phyloP scores from a whole-genome alignment of 2,797 vertebrate genomes.

The Distichodus sexfasciatus region DNA sequence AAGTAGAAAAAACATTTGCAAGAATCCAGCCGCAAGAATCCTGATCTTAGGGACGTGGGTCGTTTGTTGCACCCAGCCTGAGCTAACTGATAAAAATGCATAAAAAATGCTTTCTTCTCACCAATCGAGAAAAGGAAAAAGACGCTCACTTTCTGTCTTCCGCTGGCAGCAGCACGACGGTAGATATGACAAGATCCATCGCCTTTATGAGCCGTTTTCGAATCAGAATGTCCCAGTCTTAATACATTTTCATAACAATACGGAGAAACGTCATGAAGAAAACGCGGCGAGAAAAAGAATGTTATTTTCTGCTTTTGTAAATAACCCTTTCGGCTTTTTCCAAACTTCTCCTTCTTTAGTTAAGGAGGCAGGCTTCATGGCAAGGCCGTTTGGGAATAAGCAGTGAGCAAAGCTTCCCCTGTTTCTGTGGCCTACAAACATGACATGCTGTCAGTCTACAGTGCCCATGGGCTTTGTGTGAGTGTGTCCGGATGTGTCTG shows the following conservation, averaged over 20 bases:
- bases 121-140: neutral
- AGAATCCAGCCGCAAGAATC: slow-evolving; percentile 6
- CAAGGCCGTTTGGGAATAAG: slow-evolving; percentile 16
- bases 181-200: slow-evolving; percentile 11
- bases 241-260: neutral
- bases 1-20: neutral
- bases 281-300: neutral
- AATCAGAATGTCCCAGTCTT: neutral
- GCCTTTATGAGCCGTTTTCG: neutral
- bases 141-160: neutral
- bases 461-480: slow-evolving; percentile 30
- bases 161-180: neutral
- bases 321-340: neutral
- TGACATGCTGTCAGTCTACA: slow-evolving; percentile 20
- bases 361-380: neutral
- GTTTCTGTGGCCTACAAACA: slow-evolving; percentile 21
- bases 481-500: slow-evolving; percentile 43
- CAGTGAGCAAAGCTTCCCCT: slow-evolving; percentile 16
- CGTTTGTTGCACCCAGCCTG: neutral
- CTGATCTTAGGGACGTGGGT: neutral
- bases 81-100: slow-evolving; percentile 6
- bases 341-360: neutral
- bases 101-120: neutral
- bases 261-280: neutral
- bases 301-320: neutral